A percentile compares a stretch with the other conserved stretches of the same genome.
Conservation (phyloP, 2,797 vertebrate genomes). For the Platyrinchus mystaceus region DNA sequence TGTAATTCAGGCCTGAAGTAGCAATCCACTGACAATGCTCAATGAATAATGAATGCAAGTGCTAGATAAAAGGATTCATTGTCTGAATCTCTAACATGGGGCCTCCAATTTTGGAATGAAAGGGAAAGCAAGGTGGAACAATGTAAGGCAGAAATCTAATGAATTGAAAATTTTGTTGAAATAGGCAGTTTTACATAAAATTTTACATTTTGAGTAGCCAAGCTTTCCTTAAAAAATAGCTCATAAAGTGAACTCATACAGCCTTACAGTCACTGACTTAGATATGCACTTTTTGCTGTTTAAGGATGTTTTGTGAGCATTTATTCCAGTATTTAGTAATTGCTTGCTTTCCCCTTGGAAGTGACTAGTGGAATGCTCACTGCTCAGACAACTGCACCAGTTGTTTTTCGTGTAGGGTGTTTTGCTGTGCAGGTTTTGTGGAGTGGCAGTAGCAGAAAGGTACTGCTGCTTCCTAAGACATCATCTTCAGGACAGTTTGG, state of each 20-base stretch:
- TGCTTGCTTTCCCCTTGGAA: neutral
- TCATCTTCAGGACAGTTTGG: neutral
- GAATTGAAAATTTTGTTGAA: neutral
- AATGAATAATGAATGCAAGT: conserved; percentile 64
- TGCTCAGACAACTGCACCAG: neutral
- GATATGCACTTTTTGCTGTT: neutral
- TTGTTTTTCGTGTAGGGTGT: no score
- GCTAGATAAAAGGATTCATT: conserved; percentile 60
- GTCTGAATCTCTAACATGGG: conserved; percentile 28
- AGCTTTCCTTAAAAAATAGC: neutral
- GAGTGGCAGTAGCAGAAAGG: neutral
- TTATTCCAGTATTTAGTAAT: neutral
- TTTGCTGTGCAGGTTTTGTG: neutral
- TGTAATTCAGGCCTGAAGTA: conserved; percentile 60
- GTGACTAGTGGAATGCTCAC: neutral
- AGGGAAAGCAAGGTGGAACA: neutral
- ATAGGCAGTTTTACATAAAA: neutral
- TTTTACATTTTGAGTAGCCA: neutral
- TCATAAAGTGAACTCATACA: neutral
- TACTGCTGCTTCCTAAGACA: neutral
- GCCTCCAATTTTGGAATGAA: conserved; percentile 11
- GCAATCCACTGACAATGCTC: conserved; percentile 54
- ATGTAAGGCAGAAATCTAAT: neutral
- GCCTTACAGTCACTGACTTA: neutral
- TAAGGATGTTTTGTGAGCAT: neutral